Evolutionary conservation across 2,797 vertebrate genomes (phyloP), one percentile per base, ranked within the genome.

Genomic region (Sardinella longiceps): DNA sequence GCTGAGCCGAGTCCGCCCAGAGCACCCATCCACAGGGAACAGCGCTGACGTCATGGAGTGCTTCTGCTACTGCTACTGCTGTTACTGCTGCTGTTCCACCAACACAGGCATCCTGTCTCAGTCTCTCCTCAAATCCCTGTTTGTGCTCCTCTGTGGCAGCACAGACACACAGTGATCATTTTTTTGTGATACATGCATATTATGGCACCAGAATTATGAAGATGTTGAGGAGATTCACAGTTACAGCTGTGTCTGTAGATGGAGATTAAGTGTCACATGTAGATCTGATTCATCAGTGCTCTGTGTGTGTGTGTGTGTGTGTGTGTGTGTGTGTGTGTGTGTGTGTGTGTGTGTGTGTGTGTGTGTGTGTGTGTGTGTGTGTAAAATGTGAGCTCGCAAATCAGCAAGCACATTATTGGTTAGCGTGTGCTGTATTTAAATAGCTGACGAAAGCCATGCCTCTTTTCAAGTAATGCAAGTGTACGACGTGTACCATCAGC

Each of bases 391-490:
- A 43, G 70, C 70, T 33, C 15, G 37, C 70, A 37, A 18, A 23
- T 37, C 70, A 77, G 37, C 20, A 39, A 60, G 56, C 56, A 60
- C 23, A 60, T 37, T 77, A 43, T 77, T 43, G 70, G 70, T 43
- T 77, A 12, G 28, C 70, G 7, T 39, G 20, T 33, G 3, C 20
- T 77, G 15, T 43, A 77, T 77, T 77, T 77, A 77, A 43, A 43
- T 20, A 37, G 70, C 70, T 77, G 70, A 77, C 70, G 2, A 37
- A 39, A 43, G 33, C 4, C 70, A 37, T 77, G 70, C 18, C 70
- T 23, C 33, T 77, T 77, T 77, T 18, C 56, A 10, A 46, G 60
- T 23, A 83, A 81, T 53, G 81, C 81, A 83, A 77, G 77, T 82
- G 33, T 63, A 51, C 58, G 33, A 25, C 45, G 83, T 77, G 66